Percentiles rank a stretch among this genome's conserved stretches.
phyloP scores from a whole-genome alignment of 2,797 vertebrate species.

The Rhyacichthys aspro region DNA sequence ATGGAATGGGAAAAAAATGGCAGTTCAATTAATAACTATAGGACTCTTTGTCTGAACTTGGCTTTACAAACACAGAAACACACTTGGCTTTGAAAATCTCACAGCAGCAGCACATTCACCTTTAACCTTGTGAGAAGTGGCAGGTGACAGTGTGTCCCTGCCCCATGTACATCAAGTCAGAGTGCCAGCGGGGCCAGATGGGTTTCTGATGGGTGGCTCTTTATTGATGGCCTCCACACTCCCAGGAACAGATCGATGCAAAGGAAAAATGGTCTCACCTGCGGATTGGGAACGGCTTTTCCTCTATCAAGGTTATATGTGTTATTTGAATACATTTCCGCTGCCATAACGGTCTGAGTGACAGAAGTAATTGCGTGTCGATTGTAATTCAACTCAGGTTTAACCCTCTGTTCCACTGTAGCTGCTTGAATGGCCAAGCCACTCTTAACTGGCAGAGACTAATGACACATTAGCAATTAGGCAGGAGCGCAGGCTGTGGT shows the following conservation, averaged over 20 bases:
- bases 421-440: conserved; percentile 19
- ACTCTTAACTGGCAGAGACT: conserved; percentile 36
- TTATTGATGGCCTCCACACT: conserved; percentile 48
- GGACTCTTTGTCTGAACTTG: neutral
- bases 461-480: conserved; percentile 59
- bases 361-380: conserved; percentile 17
- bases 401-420: conserved; percentile 9
- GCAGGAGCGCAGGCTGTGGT: conserved; percentile 56
- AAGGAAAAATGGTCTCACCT: conserved; percentile 39
- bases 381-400: conserved; percentile 15
- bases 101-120: neutral
- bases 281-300: conserved; percentile 26
- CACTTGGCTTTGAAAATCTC: conserved; percentile 6
- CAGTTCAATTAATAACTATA: neutral
- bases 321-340: conserved; percentile 49
- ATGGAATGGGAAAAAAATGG: conserved; percentile 3
- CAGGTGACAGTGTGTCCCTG: conserved; percentile 43
- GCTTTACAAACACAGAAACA: neutral
- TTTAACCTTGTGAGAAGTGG: conserved; percentile 25
- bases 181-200: conserved; percentile 52
- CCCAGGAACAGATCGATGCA: conserved; percentile 36
- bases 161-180: conserved; percentile 34
- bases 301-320: conserved; percentile 17
- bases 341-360: conserved; percentile 13
- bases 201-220: conserved; percentile 51